These are phyloP conservation scores for Panopea generosa DNA, from an alignment of 2,888 invertebrate species.

Conservation along the genomic window DNA sequence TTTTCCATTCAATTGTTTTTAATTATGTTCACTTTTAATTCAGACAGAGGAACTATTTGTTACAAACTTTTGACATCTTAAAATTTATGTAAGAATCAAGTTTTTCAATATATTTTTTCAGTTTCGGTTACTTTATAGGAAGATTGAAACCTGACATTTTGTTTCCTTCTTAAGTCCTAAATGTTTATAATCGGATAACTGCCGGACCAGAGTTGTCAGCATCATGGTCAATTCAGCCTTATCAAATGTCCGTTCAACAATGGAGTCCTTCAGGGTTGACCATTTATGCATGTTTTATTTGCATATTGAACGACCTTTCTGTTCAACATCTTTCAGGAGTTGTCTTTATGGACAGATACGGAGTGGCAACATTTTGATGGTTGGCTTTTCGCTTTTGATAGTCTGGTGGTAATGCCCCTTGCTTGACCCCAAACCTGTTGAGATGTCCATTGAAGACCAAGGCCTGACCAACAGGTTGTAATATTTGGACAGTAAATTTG, in stretches of 20 bases:
- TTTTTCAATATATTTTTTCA: too few relatives aligned
- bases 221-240: constrained; percentile 14
- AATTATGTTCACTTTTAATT: too few relatives aligned
- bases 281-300: constrained; percentile 31
- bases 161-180: too few relatives aligned
- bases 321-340: constrained; percentile 22
- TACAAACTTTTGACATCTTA: too few relatives aligned
- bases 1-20: too few relatives aligned
- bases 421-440: constrained; percentile 28
- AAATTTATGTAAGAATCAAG: too few relatives aligned
- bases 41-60: too few relatives aligned
- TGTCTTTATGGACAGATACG: constrained; percentile 2
- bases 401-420: constrained; percentile 21
- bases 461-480: constrained; percentile 20
- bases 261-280: background rate
- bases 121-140: too few relatives aligned
- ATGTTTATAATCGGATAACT: background rate
- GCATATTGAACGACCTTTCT: constrained; percentile 38
- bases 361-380: too few relatives aligned
- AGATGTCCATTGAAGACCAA: constrained; percentile 16
- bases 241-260: constrained; percentile 15
- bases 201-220: background rate
- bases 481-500: constrained; percentile 47
- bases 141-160: too few relatives aligned
- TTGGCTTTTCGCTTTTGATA: constrained; percentile 1